Evolutionary conservation across 2,888 invertebrate genomes (phyloP), one percentile per base, ranked within the genome.

Genomic region (Piscicola geometra): DNA sequence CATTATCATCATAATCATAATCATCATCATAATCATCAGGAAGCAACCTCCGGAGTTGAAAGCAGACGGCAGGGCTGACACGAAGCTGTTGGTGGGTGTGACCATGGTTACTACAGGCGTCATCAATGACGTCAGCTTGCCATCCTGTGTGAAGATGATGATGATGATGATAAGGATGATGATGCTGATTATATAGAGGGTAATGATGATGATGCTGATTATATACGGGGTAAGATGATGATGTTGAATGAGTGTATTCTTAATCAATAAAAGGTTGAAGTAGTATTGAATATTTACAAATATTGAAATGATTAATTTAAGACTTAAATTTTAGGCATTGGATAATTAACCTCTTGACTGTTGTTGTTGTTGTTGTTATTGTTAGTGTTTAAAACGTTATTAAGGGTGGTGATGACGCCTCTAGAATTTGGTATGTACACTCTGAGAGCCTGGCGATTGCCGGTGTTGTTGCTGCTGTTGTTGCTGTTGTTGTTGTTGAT

Each of bases 31-130:
- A 47, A 47, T 15, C 9, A 15, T 47, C 12, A 47, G 9, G 21
- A 47, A 47, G 21, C 60, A 56, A 5, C 5, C 21, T 52, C 76
- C 76, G 47, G 74, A 35, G n/a, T 67, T 56, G 60, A 76, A 76
- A 41, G 74, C 76, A n/a, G 76, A 68, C 18, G 76, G 74, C 15
- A 76, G 50, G 9, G 69, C 76, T n/a, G 76, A 76, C 21, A 67
- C 28, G 36, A 75, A 76, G 35, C 64, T 74, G 56, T 52, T 74
- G 67, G 36, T 76, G 15, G 76, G 76, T 32, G 76, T 76, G 5
- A 69, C 75, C 68, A 76, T 60, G 41, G 76, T 73, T 33, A 76
- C 67, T 0, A 76, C 60, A 21, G 76, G 76, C n/a, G 76, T 76
- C 25, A 76, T 70, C 30, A 76, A 25, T 21, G 71, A 64, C 2